phyloP scores from a whole-genome alignment of 1,140 invertebrate genomes.

The Heliothis virescens region DNA sequence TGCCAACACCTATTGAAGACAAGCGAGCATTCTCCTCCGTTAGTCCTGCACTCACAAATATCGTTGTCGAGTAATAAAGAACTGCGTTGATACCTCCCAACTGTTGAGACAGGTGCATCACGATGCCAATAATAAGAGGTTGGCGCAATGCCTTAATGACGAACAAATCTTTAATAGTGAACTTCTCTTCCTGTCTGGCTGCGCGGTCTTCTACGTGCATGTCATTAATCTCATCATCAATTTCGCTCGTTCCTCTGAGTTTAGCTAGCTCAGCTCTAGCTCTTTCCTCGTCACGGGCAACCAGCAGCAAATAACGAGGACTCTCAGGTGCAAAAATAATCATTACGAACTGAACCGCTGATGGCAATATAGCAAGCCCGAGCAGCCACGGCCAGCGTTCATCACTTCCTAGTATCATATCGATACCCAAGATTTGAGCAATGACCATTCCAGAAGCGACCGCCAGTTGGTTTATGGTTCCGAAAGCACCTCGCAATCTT shows the following conservation, averaged over 20 bases:
- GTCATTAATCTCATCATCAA: conserved; percentile 96
- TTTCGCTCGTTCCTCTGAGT: conserved; percentile 82
- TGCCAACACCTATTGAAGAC: conserved; percentile 97
- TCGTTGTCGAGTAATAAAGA: conserved; percentile 96
- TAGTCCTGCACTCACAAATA: conserved; percentile 94
- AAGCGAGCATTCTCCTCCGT: conserved; percentile 90
- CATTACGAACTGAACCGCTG: conserved; percentile 93
- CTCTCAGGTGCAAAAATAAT: conserved; percentile 96
- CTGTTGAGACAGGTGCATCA: conserved; percentile 98
- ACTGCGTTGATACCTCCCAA: conserved; percentile 98
- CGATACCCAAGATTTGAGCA: conserved; percentile 95
- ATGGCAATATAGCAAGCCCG: conserved; percentile 93
- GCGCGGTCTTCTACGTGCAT: conserved; percentile 95
- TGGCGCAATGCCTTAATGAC: conserved; percentile 91
- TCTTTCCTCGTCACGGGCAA: conserved; percentile 93
- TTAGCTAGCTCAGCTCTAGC: conserved; percentile 88
- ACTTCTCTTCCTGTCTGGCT: conserved; percentile 92
- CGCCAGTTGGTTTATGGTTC: conserved; percentile 96
- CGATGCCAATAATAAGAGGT: conserved; percentile 95
- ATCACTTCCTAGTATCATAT: conserved; percentile 93
- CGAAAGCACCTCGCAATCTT: conserved; percentile 93
- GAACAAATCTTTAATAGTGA: conserved; percentile 93
- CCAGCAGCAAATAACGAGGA: conserved; percentile 92
- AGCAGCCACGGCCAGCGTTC: conserved; percentile 94
- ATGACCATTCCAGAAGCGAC: conserved; percentile 94